Conservation (phyloP, 2,797 vertebrate genomes). For the Enteromius unitaeniatus region DNA sequence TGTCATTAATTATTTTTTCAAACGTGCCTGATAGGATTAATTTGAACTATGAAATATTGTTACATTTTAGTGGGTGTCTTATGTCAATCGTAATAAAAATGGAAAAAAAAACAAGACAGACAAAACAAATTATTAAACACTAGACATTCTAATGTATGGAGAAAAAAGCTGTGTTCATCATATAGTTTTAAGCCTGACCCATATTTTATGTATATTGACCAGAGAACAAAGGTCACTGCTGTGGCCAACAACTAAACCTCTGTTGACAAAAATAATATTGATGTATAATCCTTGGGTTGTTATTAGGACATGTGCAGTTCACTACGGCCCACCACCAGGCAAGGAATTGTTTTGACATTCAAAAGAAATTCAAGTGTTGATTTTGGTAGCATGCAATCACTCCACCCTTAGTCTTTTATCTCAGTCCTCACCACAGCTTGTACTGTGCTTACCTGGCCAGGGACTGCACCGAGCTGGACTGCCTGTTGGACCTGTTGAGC, state of each 20-base stretch:
- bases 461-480: slow-evolving; percentile 77
- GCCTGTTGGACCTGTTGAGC: slow-evolving; percentile 68
- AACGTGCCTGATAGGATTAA: background rate
- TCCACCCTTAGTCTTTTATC: slow-evolving; percentile 36
- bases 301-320: slow-evolving; percentile 12
- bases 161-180: background rate
- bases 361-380: slow-evolving; percentile 49
- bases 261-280: background rate
- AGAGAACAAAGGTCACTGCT: background rate
- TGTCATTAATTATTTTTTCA: background rate
- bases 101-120: no score
- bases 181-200: background rate
- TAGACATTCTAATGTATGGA: background rate
- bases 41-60: background rate
- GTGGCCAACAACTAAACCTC: slow-evolving; percentile 3
- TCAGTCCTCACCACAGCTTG: slow-evolving; percentile 6
- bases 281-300: slow-evolving; percentile 1
- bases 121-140: background rate
- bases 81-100: background rate
- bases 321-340: slow-evolving; percentile 1
- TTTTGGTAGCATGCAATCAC: slow-evolving; percentile 67
- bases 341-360: slow-evolving; percentile 31
- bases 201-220: background rate
- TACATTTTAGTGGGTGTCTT: background rate
- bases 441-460: slow-evolving; percentile 85